These are phyloP conservation scores for Pimephales promelas DNA, from an alignment of 2,113 vertebrate genomes.

Conservation along the genomic window DNA sequence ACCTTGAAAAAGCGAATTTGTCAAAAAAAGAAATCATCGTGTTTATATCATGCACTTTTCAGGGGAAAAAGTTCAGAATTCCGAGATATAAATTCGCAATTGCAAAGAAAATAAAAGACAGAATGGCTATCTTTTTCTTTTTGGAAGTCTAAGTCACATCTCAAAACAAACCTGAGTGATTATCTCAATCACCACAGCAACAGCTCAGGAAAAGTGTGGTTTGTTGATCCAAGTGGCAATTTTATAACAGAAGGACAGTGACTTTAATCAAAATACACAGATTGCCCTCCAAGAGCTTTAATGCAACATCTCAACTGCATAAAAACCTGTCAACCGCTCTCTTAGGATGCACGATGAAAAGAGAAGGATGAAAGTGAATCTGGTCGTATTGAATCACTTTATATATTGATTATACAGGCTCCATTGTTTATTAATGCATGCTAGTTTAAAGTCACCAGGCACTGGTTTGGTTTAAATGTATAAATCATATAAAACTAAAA, in stretches of 20 bases:
- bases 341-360: conserved; percentile 5
- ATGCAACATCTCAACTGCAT: conserved; percentile 6
- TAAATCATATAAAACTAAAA: no score
- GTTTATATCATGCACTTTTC: no score
- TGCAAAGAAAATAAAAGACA: no score
- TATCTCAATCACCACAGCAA: neutral
- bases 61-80: no score
- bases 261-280: neutral
- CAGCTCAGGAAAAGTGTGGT: conserved; percentile 3
- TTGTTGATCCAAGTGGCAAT: conserved; percentile 9
- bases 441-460: neutral
- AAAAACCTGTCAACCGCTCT: neutral
- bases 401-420: neutral
- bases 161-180: neutral
- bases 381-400: neutral
- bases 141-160: neutral
- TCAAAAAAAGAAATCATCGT: no score
- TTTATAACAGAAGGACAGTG: conserved; percentile 3
- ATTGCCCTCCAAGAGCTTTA: neutral
- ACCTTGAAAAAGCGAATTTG: no score
- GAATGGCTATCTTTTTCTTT: neutral
- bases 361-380: neutral
- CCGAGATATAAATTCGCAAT: no score
- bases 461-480: no score
- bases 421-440: neutral